phyloP scores from a whole-genome alignment of 1,140 invertebrate species.

The Cydia fagiglandana region DNA sequence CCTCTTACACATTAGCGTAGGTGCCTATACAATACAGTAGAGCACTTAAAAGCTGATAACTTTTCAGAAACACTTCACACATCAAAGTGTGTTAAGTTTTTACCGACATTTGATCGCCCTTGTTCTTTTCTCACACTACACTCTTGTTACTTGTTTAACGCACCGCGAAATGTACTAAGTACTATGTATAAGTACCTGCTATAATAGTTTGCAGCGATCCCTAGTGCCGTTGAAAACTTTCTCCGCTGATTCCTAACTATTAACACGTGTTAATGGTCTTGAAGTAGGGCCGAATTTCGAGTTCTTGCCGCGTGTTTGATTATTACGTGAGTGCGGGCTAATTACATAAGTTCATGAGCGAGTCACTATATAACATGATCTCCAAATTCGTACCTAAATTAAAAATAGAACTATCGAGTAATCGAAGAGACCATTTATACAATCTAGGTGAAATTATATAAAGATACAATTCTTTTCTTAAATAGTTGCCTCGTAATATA shows the following conservation, averaged over 20 bases:
- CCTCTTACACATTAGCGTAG: too few relatives aligned
- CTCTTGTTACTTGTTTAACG: neutral
- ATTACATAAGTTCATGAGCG: neutral
- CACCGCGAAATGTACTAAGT: constrained; percentile 1
- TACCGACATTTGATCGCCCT: neutral
- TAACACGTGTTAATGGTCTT: constrained; percentile 26
- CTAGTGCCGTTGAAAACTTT: constrained; percentile 16
- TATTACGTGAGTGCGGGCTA: neutral
- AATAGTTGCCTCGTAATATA: too few relatives aligned
- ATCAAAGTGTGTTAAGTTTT: neutral
- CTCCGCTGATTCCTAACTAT: constrained; percentile 8
- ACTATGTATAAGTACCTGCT: neutral
- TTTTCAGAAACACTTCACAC: neutral
- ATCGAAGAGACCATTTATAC: neutral
- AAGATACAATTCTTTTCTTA: too few relatives aligned
- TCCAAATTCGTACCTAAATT: neutral
- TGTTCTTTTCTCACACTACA: neutral
- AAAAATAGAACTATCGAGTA: neutral
- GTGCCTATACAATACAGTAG: too few relatives aligned
- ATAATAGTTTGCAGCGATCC: neutral
- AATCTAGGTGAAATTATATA: too few relatives aligned
- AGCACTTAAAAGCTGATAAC: too few relatives aligned
- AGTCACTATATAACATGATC: neutral
- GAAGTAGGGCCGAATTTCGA: neutral
- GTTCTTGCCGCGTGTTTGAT: neutral